These are phyloP conservation scores for Cryptocephalus primarius DNA, from an alignment of 2,888 invertebrate species.

Conservation along the genomic window DNA sequence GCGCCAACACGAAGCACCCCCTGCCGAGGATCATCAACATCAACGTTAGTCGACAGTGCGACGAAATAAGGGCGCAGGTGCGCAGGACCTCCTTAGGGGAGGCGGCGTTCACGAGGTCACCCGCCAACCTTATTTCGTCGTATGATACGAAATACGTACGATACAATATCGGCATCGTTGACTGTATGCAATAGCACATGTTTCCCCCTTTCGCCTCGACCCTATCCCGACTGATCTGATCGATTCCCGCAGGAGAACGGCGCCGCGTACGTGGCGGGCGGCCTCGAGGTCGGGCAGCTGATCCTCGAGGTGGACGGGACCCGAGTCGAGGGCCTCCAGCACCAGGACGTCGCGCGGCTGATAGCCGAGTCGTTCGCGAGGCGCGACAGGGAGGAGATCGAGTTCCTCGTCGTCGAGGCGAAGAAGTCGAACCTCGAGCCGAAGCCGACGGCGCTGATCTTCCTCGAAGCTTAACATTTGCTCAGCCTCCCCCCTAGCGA, in stretches of 20 bases:
- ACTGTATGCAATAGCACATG: no score
- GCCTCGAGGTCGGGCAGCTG: constrained; percentile 87
- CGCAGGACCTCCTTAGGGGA: no score
- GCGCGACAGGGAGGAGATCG: constrained; percentile 77
- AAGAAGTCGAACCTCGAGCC: constrained; percentile 87
- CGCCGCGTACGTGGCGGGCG: constrained; percentile 85
- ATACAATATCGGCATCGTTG: no score
- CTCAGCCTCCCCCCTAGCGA: constrained; percentile 78
- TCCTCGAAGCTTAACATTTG: constrained; percentile 88
- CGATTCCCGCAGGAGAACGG: constrained; percentile 75
- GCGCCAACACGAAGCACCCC: constrained; percentile 90
- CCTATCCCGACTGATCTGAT: no score
- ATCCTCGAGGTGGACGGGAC: constrained; percentile 80
- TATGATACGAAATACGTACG: no score
- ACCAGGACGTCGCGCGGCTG: constrained; percentile 82
- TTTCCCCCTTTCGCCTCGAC: no score
- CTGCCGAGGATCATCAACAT: constrained; percentile 93
- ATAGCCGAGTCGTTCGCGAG: constrained; percentile 91
- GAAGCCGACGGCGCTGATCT: constrained; percentile 82
- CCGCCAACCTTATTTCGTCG: no score
- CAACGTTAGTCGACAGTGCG: constrained; percentile 72
- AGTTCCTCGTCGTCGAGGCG: constrained; percentile 89
- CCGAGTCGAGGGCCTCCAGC: constrained; percentile 66
- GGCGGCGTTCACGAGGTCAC: no score
- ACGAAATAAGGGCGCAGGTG: no score